Evolutionary conservation across 2,113 vertebrate species (phyloP).

Genomic region (Pteruthius melanotis): DNA sequence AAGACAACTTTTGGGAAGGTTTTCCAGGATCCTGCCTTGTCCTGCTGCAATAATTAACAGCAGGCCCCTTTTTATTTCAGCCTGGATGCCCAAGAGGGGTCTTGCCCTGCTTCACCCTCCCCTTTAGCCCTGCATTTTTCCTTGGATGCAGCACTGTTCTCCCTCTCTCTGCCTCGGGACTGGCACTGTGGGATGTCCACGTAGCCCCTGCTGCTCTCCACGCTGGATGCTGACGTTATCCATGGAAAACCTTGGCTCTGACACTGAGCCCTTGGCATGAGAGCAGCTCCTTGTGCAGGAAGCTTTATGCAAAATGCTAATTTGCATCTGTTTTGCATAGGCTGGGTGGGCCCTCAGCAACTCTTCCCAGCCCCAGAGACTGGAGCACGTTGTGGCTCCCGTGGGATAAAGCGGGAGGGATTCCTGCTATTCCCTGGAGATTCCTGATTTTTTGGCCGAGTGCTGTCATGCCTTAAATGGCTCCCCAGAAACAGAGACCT

Average conservation of each 20-base stretch:
- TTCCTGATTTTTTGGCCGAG: too few species aligned
- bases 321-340: background rate
- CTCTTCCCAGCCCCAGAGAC: too few species aligned
- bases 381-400: background rate
- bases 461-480: too few species aligned
- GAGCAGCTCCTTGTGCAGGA: background rate
- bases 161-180: background rate
- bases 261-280: accelerated
- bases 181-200: accelerated
- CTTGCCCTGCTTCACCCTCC: background rate
- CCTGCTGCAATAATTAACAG: background rate
- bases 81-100: background rate
- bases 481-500: too few species aligned
- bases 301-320: accelerated
- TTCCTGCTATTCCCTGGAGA: too few species aligned
- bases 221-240: accelerated
- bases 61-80: background rate
- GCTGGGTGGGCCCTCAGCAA: background rate
- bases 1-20: background rate
- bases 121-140: accelerated
- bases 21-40: background rate
- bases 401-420: background rate
- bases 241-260: accelerated
- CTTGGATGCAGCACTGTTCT: background rate
- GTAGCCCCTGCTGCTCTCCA: background rate